Evolutionary conservation across 1,140 invertebrate genomes (phyloP), one percentile per base, ranked within the genome.

Genomic region (Neuroterus valhalla): DNA sequence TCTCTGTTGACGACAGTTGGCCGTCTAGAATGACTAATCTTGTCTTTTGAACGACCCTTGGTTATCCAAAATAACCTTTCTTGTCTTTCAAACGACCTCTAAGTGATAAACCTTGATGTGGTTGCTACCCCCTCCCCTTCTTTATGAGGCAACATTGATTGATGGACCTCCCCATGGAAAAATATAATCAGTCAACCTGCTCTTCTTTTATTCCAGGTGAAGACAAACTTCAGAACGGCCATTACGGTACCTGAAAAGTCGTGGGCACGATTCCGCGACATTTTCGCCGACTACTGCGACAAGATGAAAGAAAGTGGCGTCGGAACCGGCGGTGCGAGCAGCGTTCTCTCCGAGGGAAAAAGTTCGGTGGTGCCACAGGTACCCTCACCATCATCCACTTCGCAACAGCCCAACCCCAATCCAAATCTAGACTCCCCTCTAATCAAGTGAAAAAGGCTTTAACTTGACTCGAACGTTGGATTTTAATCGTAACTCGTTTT

Each of bases 191-290:
- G 26, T 23, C 1, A 11, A 21, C 17, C 19, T 5, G 17, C n/a
- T 10, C 8, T 17, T 21, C 72, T 68, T 71, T 70, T 80, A 74
- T 90, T 88, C 8, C 88, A 98, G 96, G 98, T 98, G 77, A 98
- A 98, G 90, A 97, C 96, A 85, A 98, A 98, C 91, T 98, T 98
- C 91, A 96, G 98, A 91, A 98, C 97, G 84, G 97, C 98, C 80
- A 98, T 99, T 88, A 99, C 98, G 81, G 97, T 99, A 88, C 98
- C 98, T 80, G 98, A 99, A 90, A 97, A 98, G 90, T 98, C 97
- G 80, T 99, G 98, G 98, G 93, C 94, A 74, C 94, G 96, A 82
- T 98, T 99, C 93, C 95, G 97, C 80, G 98, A 99, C 91, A 97
- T 98, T 86, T 95, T 99, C 85, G 94, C 95, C 81, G 97, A 99